These are phyloP conservation scores for Schizothorax lantsangensis DNA, from an alignment of 2,797 vertebrate genomes.

Conservation along the genomic window DNA sequence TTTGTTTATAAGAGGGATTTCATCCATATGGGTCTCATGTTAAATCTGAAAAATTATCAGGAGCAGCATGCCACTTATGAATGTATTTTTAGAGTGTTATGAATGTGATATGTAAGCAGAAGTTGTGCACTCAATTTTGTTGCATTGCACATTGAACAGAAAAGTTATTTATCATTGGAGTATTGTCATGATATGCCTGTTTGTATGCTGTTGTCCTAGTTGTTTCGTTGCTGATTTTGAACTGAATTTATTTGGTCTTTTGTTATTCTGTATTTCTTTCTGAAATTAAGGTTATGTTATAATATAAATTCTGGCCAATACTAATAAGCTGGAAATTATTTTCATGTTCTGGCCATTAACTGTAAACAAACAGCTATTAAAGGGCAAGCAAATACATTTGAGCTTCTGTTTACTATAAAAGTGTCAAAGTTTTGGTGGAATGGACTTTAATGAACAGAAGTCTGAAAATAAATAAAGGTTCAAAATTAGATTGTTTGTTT, in stretches of 20 bases:
- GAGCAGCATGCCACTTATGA: neutral
- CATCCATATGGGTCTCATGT: neutral
- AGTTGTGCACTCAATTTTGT: neutral
- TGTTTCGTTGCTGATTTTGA: neutral
- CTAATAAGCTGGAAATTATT: neutral
- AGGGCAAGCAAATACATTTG: neutral
- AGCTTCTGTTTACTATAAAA: neutral
- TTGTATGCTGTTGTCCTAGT: neutral
- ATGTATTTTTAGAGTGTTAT: neutral
- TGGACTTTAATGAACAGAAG: neutral
- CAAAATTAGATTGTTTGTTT: neutral
- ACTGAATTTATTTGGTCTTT: neutral
- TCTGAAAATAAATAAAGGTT: neutral
- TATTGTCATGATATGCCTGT: neutral
- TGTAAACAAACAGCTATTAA: neutral
- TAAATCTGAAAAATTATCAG: neutral
- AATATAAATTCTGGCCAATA: neutral
- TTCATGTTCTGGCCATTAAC: neutral
- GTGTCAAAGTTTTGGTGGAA: neutral
- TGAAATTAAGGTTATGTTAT: neutral
- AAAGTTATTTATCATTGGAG: neutral
- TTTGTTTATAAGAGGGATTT: conserved; percentile 28
- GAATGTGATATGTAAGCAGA: neutral
- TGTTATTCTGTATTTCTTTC: neutral
- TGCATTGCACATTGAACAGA: neutral